Evolutionary conservation across 2,888 invertebrate genomes (phyloP).

Genomic region (Lamproptera curius): DNA sequence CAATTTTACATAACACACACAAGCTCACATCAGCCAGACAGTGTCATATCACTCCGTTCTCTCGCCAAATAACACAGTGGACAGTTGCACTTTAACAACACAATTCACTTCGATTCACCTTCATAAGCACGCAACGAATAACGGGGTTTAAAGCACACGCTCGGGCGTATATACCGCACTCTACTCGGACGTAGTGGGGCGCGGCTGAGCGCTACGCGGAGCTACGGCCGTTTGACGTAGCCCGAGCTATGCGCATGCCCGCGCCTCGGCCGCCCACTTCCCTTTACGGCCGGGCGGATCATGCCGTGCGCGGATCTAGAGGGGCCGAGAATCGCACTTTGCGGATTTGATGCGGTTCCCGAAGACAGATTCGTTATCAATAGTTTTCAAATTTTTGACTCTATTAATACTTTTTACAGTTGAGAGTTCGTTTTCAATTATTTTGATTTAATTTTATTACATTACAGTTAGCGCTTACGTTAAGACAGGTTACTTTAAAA

Average conservation of each 20-base stretch:
- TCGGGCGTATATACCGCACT: conserved; percentile 23
- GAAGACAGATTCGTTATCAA: background rate
- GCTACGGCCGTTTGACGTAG: background rate
- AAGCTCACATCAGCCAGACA: background rate
- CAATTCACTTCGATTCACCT: background rate
- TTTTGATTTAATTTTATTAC: background rate
- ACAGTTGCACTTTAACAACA: background rate
- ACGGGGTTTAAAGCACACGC: background rate
- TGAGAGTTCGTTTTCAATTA: background rate
- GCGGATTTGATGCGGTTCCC: background rate
- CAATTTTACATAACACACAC: background rate
- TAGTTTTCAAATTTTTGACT: background rate
- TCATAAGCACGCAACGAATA: background rate
- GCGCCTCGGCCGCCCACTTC: conserved; percentile 36
- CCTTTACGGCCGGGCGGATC: conserved; percentile 40
- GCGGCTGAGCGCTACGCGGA: background rate
- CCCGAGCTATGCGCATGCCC: conserved; percentile 59
- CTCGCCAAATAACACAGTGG: background rate
- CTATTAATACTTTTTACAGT: background rate
- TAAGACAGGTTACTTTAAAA: background rate
- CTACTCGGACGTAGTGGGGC: conserved; percentile 52
- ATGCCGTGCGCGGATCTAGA: conserved; percentile 24
- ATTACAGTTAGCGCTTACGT: background rate
- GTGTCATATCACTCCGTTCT: background rate
- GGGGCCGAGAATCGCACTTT: background rate